phyloP scores from a whole-genome alignment of 2,113 vertebrate genomes.

The Cheilinus undulatus region DNA sequence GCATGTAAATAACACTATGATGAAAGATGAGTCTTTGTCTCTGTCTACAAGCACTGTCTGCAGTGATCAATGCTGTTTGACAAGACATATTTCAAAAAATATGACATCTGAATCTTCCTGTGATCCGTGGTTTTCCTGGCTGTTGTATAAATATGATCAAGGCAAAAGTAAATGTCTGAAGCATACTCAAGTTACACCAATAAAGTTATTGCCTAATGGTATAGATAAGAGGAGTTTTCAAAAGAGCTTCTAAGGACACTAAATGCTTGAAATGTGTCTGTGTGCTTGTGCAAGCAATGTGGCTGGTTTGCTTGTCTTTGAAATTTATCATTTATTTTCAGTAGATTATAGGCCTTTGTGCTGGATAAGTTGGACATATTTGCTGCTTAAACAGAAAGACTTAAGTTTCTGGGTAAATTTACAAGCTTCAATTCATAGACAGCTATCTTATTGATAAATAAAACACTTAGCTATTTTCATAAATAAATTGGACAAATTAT shows the following conservation, averaged over 20 bases:
- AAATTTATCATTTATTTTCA: background rate
- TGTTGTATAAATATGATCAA: no score
- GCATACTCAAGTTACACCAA: no score
- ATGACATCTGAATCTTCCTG: no score
- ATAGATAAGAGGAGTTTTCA: no score
- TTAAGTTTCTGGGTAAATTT: no score
- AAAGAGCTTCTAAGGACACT: background rate
- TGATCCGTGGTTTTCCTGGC: no score
- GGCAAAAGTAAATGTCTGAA: no score
- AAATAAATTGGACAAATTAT: background rate
- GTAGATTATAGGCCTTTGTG: no score
- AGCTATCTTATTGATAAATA: background rate
- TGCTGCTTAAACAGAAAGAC: no score
- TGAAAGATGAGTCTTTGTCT: no score
- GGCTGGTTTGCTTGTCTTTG: background rate
- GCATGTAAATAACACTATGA: no score
- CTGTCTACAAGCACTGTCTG: background rate
- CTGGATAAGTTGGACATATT: no score
- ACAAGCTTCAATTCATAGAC: background rate
- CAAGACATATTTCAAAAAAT: background rate
- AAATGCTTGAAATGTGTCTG: background rate
- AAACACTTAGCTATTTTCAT: background rate
- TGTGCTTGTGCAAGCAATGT: background rate
- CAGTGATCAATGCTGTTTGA: background rate
- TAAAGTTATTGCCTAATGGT: background rate